Conservation (phyloP, 1,140 invertebrate genomes). For the Olivierus martensii region DNA sequence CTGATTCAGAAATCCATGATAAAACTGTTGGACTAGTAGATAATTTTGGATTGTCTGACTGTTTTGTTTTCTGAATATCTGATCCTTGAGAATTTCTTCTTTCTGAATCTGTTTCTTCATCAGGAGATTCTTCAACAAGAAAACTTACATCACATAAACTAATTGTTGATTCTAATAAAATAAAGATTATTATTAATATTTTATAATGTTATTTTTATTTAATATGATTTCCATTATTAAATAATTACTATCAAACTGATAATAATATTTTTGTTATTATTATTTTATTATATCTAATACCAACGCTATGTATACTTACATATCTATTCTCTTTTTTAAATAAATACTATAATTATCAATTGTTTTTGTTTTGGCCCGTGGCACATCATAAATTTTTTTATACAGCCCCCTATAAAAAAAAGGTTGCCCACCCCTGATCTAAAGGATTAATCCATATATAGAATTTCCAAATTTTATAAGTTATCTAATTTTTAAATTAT, state of each 20-base stretch:
- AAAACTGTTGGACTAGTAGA: conserved; percentile 16
- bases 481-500: too few relatives aligned
- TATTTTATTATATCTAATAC: too few relatives aligned
- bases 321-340: too few relatives aligned
- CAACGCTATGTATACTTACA: too few relatives aligned
- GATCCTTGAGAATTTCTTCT: conserved; percentile 15
- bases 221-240: background rate
- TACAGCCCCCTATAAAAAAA: too few relatives aligned
- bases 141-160: conserved; percentile 15
- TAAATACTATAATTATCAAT: too few relatives aligned
- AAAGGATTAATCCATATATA: too few relatives aligned
- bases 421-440: too few relatives aligned
- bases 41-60: conserved; percentile 10
- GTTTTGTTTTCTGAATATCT: conserved; percentile 10
- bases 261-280: too few relatives aligned
- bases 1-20: conserved; percentile 12
- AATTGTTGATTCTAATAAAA: conserved; percentile 9
- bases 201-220: background rate
- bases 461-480: too few relatives aligned
- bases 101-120: conserved; percentile 5
- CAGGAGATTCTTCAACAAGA: conserved; percentile 8
- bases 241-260: background rate
- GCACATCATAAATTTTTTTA: too few relatives aligned
- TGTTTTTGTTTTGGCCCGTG: too few relatives aligned
- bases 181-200: background rate